Evolutionary conservation across 2,797 vertebrate genomes (phyloP).

Genomic region (Gallirallus australis): DNA sequence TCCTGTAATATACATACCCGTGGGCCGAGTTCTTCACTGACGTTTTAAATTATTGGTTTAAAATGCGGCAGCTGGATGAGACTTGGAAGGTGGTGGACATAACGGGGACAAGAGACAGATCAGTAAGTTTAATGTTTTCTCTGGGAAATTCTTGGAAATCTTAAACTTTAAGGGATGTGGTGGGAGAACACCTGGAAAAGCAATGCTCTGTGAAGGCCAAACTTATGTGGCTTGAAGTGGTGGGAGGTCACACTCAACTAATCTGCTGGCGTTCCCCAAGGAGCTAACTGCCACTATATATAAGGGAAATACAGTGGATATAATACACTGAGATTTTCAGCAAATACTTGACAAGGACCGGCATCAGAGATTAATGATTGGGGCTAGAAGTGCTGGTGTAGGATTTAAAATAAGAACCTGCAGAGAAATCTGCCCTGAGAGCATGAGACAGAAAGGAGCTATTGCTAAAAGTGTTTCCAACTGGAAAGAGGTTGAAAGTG

Average conservation of each 20-base stretch:
- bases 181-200: conserved; percentile 68
- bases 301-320: background rate
- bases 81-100: background rate
- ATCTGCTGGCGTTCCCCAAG: background rate
- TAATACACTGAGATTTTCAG: background rate
- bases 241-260: conserved; percentile 13
- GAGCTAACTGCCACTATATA: conserved; percentile 16
- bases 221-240: background rate
- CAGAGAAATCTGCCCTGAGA: background rate
- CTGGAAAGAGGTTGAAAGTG: background rate
- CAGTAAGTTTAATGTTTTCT: conserved; percentile 39
- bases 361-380: background rate
- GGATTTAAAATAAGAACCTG: background rate
- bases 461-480: background rate
- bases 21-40: background rate
- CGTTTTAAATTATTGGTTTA: background rate
- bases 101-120: background rate
- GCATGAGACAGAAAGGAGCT: background rate
- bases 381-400: background rate
- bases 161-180: conserved; percentile 35
- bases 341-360: conserved; percentile 3
- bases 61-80: background rate
- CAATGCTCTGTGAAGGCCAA: background rate
- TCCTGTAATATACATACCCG: background rate
- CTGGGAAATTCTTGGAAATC: conserved; percentile 52